These are phyloP conservation scores for Dasyurus viverrinus DNA, from an alignment of 2,113 vertebrate species.

Conservation along the genomic window DNA sequence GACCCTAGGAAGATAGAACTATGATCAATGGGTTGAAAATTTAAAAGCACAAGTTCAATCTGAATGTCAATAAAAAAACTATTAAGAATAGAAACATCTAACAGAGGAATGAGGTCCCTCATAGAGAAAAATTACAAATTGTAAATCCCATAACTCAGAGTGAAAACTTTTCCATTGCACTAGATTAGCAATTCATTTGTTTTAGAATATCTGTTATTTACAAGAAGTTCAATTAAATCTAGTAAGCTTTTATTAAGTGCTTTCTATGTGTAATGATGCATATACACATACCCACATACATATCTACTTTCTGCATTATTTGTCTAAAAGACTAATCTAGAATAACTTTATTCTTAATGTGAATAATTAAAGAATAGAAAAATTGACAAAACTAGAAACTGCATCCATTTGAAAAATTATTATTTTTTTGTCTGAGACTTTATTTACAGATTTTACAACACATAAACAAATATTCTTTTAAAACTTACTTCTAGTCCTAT, in stretches of 20 bases:
- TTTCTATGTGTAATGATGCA: not conserved
- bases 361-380: not conserved
- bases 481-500: not conserved
- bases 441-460: not conserved
- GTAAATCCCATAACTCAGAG: not conserved
- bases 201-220: not conserved
- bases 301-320: not conserved
- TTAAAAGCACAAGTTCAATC: not conserved
- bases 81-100: not conserved
- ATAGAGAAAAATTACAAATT: not conserved
- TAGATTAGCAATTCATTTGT: not conserved
- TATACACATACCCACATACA: not conserved
- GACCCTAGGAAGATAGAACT: not conserved
- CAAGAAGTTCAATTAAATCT: not conserved
- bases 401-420: not conserved
- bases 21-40: not conserved
- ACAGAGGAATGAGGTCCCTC: not conserved
- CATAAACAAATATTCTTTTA: not conserved
- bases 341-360: not conserved
- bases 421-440: not conserved
- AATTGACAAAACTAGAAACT: not conserved
- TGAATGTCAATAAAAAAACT: not conserved
- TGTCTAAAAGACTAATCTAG: not conserved
- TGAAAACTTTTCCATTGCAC: not conserved
- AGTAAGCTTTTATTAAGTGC: not conserved